Conservation (phyloP, 1,140 invertebrate genomes). For the Lysiphlebus fabarum region DNA sequence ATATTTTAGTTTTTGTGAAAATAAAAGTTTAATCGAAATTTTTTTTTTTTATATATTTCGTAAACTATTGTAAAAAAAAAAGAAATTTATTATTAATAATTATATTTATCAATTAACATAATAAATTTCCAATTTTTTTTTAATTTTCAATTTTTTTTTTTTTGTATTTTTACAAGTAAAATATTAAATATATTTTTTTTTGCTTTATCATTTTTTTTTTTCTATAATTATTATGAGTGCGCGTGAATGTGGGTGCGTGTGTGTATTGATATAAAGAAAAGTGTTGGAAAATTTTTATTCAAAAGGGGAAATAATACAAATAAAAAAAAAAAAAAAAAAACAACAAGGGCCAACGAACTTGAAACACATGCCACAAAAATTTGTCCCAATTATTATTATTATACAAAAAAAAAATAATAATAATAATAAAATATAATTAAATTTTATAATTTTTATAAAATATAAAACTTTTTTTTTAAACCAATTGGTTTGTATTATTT, state of each 20-base stretch:
- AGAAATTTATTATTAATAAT: too few relatives aligned
- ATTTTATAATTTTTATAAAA: background rate
- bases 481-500: too few relatives aligned
- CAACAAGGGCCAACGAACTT: conserved; percentile 20
- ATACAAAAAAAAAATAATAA: background rate
- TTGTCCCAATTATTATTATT: background rate
- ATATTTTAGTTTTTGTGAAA: too few relatives aligned
- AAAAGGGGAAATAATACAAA: background rate
- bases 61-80: too few relatives aligned
- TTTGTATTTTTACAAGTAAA: too few relatives aligned
- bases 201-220: too few relatives aligned
- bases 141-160: background rate
- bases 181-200: background rate
- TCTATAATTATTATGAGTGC: background rate
- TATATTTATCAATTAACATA: too few relatives aligned
- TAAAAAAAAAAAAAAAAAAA: conserved; percentile 1
- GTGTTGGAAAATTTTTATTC: background rate
- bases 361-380: conserved; percentile 14
- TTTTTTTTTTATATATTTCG: too few relatives aligned
- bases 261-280: background rate
- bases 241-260: background rate
- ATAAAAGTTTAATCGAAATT: too few relatives aligned
- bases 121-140: background rate
- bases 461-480: too few relatives aligned
- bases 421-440: background rate